Conservation (phyloP, 64 coral and sea anemone genomes). For the Catalaphyllia jardinei region DNA sequence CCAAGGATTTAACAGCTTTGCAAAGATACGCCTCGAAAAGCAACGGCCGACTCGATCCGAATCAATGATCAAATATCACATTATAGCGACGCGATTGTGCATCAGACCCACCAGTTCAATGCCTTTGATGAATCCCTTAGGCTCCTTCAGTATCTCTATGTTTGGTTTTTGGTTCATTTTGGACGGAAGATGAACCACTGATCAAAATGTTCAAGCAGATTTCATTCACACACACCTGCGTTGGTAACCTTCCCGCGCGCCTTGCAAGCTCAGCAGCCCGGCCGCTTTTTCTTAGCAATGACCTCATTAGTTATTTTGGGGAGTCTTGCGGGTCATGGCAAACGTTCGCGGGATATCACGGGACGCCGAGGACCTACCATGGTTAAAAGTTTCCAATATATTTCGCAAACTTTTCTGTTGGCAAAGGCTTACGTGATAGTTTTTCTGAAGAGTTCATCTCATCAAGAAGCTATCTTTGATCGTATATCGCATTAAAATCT, state of each 20-base stretch:
- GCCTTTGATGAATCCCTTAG: conserved; percentile 92
- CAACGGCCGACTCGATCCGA: no score
- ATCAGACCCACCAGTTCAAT: conserved; percentile 87
- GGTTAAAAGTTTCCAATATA: no score
- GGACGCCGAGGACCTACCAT: no score
- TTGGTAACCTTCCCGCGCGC: not conserved
- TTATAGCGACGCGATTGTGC: not conserved
- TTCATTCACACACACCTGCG: not conserved
- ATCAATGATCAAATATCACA: not conserved
- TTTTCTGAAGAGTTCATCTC: no score
- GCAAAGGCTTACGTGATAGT: no score
- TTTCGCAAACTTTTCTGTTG: no score
- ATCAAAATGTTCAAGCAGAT: not conserved
- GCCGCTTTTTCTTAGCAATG: not conserved
- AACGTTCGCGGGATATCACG: no score
- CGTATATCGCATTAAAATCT: no score
- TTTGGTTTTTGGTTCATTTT: conserved; percentile 68
- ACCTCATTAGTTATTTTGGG: conserved; percentile 3
- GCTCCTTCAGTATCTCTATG: conserved; percentile 86
- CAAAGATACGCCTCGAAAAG: not conserved
- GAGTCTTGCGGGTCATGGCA: no score
- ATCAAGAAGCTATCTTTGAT: no score
- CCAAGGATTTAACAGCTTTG: not conserved
- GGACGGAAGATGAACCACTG: not conserved
- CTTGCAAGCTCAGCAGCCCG: conserved; percentile 14